phyloP scores from a whole-genome alignment of 2,888 invertebrate genomes.

The Augochlorella aurata region DNA sequence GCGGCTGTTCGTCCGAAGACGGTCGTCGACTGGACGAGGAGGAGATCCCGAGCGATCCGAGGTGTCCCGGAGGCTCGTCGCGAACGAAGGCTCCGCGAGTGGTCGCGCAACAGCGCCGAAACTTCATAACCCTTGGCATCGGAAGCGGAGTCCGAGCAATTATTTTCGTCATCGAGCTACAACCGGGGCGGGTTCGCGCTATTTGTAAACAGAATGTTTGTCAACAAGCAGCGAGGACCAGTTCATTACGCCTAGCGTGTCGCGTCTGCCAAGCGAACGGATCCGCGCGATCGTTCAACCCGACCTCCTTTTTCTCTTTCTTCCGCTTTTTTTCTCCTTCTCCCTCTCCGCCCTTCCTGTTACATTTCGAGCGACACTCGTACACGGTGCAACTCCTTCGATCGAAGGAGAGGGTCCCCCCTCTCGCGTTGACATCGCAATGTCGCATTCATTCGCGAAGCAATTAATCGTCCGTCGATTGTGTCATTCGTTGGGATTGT shows the following conservation, averaged over 20 bases:
- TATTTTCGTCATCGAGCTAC: slow-evolving; percentile 64
- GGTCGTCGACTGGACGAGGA: too few relatives aligned
- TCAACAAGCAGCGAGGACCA: slow-evolving; percentile 56
- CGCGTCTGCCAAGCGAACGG: slow-evolving; percentile 61
- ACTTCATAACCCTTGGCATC: slow-evolving; percentile 61
- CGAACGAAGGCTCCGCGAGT: not conserved
- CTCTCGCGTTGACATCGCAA: slow-evolving; percentile 19
- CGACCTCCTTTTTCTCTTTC: slow-evolving; percentile 48
- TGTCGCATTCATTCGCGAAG: slow-evolving; percentile 12
- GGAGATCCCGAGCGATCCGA: too few relatives aligned
- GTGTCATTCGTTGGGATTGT: not conserved
- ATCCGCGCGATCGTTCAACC: slow-evolving; percentile 63
- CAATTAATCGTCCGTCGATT: slow-evolving; percentile 13
- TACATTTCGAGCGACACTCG: slow-evolving; percentile 6
- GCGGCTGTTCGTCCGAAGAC: too few relatives aligned
- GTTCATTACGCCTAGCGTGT: slow-evolving; percentile 56
- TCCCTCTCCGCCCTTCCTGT: not conserved
- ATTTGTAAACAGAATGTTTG: slow-evolving; percentile 70
- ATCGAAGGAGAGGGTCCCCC: not conserved
- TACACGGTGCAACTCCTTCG: not conserved
- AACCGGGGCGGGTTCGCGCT: slow-evolving; percentile 46
- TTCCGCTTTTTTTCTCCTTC: slow-evolving; percentile 31
- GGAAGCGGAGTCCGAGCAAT: slow-evolving; percentile 47
- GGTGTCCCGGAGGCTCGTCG: not conserved
- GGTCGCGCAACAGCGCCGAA: slow-evolving; percentile 12